phyloP scores from a whole-genome alignment of 2,797 vertebrate species.

The Pseudochirops cupreus region DNA sequence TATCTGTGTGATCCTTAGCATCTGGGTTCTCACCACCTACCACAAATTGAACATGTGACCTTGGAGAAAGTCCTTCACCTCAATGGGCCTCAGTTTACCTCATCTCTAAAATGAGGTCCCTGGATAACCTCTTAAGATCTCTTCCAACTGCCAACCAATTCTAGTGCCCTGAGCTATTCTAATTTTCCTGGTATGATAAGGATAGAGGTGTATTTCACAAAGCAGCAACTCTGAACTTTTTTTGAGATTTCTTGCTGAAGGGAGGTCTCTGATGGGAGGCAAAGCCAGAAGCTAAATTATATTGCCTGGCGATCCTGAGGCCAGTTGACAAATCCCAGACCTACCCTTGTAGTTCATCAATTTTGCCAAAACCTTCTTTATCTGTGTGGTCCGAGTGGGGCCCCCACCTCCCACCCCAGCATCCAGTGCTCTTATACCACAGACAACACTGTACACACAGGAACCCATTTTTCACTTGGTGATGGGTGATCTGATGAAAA shows the following conservation, averaged over 20 bases:
- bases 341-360: background rate
- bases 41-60: background rate
- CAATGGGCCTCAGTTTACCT: background rate
- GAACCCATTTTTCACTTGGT: background rate
- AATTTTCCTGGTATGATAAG: constrained; percentile 26
- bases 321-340: background rate
- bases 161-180: background rate
- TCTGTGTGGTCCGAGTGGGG: background rate
- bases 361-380: background rate
- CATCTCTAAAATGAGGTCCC: background rate
- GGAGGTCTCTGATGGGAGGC: background rate
- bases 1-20: background rate
- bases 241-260: background rate
- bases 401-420: background rate
- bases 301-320: rapidly evolving
- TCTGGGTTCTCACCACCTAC: background rate
- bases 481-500: constrained; percentile 40
- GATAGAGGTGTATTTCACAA: constrained; percentile 34
- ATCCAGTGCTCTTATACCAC: background rate
- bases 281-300: background rate
- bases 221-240: constrained; percentile 5
- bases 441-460: rapidly evolving
- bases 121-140: background rate
- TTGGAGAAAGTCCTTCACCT: background rate
- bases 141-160: background rate